A percentile compares a stretch with the other conserved stretches of the same genome.
Evolutionary conservation across 2,797 vertebrate species (phyloP).

Genomic region (Choloepus didactylus): DNA sequence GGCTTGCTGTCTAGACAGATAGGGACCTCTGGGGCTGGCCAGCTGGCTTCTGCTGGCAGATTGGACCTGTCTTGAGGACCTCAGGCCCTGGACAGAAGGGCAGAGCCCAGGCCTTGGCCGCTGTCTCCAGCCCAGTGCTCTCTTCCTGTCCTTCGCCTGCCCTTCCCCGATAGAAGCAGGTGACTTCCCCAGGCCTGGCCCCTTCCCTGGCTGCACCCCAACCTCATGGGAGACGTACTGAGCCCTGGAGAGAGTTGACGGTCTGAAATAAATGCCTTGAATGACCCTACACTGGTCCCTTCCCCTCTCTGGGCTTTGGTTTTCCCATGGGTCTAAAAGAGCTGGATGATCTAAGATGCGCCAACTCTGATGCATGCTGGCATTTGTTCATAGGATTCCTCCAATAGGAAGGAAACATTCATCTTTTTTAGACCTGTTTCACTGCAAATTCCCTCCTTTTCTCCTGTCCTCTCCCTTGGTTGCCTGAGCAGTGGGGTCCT

Average conservation of each 20-base stretch:
- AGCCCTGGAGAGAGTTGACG: background rate
- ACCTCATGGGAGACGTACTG: background rate
- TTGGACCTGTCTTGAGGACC: background rate
- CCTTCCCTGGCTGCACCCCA: background rate
- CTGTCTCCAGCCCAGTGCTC: background rate
- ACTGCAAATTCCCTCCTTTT: background rate
- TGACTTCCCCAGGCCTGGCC: background rate
- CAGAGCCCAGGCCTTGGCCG: background rate
- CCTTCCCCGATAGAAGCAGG: background rate
- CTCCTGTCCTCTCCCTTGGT: background rate
- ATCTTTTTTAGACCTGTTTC: background rate
- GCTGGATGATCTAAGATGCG: background rate
- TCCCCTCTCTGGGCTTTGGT: constrained; percentile 15
- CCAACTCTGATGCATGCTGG: background rate
- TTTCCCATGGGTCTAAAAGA: background rate
- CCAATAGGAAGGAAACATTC: background rate
- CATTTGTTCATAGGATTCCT: background rate
- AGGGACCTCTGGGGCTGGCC: constrained; percentile 64
- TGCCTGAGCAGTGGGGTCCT: background rate
- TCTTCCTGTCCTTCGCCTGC: background rate
- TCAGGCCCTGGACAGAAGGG: background rate
- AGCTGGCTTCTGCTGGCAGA: constrained; percentile 44
- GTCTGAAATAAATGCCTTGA: background rate
- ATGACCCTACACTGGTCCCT: background rate
- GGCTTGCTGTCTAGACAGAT: constrained; percentile 75